A percentile compares a stretch with the other conserved stretches of the same genome.
Conservation (phyloP, 2,797 vertebrate species). For the Scyliorhinus canicula region DNA sequence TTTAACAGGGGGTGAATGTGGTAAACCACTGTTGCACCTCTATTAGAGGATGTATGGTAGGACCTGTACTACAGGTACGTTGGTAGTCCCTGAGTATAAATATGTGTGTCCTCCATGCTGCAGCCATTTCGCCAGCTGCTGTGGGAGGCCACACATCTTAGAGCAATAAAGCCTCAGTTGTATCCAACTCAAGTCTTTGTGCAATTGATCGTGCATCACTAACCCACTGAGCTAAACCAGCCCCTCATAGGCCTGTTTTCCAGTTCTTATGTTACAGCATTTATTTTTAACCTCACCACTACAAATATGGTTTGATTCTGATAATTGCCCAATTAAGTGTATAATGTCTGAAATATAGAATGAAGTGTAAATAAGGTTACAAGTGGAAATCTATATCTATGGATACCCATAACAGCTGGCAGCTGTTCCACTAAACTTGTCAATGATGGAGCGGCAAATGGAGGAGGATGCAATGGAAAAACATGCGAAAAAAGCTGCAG, state of each 20-base stretch:
- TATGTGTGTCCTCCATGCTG: too few species aligned
- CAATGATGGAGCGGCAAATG: neutral
- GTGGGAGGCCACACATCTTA: too few species aligned
- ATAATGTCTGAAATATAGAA: neutral
- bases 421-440: neutral
- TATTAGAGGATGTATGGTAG: too few species aligned
- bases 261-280: neutral
- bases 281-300: neutral
- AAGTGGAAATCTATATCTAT: neutral
- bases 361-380: neutral
- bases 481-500: neutral
- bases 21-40: too few species aligned
- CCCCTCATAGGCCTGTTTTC: neutral
- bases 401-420: neutral
- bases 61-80: too few species aligned
- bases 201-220: too few species aligned
- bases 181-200: too few species aligned
- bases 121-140: too few species aligned
- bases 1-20: too few species aligned
- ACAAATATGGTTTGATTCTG: neutral
- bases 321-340: neutral
- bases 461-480: neutral
- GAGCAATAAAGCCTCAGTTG: too few species aligned
- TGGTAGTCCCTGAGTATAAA: too few species aligned
- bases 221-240: too few species aligned